Percentiles rank a stretch among this genome's conserved stretches.
phyloP scores from a whole-genome alignment of 2,888 invertebrate genomes.

The Calameuta idolon region DNA sequence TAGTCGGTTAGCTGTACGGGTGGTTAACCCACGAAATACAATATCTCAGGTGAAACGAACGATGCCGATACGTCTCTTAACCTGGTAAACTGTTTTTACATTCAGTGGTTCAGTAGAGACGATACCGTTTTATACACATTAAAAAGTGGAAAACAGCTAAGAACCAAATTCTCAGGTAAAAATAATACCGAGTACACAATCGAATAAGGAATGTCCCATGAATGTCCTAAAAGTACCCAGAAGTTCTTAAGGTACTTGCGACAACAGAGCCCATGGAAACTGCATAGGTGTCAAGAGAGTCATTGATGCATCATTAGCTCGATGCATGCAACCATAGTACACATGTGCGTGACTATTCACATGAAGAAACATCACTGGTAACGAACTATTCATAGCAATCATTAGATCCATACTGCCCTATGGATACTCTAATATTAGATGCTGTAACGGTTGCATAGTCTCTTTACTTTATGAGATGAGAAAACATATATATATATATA shows the following conservation, averaged over 20 bases:
- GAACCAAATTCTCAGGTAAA: too few relatives aligned
- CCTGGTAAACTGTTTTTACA: too few relatives aligned
- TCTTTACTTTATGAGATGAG: neutral
- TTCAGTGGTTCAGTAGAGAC: too few relatives aligned
- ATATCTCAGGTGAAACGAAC: too few relatives aligned
- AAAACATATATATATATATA: neutral
- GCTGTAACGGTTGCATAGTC: constrained; percentile 43
- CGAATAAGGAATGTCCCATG: too few relatives aligned
- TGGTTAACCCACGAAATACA: constrained; percentile 1
- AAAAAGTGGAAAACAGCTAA: too few relatives aligned
- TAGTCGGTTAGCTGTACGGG: neutral
- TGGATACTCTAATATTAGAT: constrained; percentile 28
- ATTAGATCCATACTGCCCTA: constrained; percentile 27
- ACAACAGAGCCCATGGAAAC: neutral
- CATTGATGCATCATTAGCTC: constrained; percentile 50
- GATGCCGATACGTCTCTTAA: too few relatives aligned
- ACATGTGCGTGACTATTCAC: constrained; percentile 2
- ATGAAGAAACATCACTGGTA: constrained; percentile 23
- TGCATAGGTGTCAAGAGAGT: constrained; percentile 32
- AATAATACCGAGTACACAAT: too few relatives aligned
- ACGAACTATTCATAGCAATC: constrained; percentile 48
- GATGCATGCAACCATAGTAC: constrained; percentile 14
- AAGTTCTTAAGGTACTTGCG: too few relatives aligned
- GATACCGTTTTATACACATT: too few relatives aligned
- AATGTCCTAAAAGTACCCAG: too few relatives aligned